These are phyloP conservation scores for Parnassius smintheus DNA, from an alignment of 2,888 invertebrate genomes.

Conservation along the genomic window DNA sequence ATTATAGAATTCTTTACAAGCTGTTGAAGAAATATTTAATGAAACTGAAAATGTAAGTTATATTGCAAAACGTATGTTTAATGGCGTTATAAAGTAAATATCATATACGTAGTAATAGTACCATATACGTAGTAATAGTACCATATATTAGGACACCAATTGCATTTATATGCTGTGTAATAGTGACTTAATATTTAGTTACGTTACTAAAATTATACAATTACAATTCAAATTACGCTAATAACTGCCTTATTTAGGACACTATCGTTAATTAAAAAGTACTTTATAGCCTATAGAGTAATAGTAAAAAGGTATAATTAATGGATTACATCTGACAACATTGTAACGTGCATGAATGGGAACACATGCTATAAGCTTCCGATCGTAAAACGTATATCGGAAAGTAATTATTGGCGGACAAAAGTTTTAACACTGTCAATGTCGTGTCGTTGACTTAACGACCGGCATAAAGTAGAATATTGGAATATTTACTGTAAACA, in stretches of 20 bases:
- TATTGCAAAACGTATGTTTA: background rate
- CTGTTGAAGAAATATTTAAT: no score
- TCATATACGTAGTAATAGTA: no score
- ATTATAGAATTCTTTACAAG: no score
- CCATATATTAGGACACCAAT: background rate
- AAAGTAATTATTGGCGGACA: constrained; percentile 19
- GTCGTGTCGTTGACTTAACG: constrained; percentile 14
- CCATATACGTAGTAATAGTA: no score
- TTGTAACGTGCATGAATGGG: constrained; percentile 4
- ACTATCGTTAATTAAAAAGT: constrained; percentile 18
- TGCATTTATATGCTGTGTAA: background rate
- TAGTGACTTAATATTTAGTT: background rate
- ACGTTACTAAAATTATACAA: constrained; percentile 12
- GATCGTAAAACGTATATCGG: constrained; percentile 15
- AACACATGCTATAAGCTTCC: constrained; percentile 10
- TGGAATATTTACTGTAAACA: constrained; percentile 17
- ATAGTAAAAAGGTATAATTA: constrained; percentile 13
- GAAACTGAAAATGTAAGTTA: background rate
- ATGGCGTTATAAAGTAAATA: background rate
- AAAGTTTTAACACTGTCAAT: constrained; percentile 18
- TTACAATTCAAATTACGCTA: no score
- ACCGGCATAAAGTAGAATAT: constrained; percentile 7
- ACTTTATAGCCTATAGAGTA: constrained; percentile 1
- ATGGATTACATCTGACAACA: constrained; percentile 10
- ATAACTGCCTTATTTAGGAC: constrained; percentile 9